Conservation (phyloP, 2,113 vertebrate species). For the Microcebus jonahi region DNA sequence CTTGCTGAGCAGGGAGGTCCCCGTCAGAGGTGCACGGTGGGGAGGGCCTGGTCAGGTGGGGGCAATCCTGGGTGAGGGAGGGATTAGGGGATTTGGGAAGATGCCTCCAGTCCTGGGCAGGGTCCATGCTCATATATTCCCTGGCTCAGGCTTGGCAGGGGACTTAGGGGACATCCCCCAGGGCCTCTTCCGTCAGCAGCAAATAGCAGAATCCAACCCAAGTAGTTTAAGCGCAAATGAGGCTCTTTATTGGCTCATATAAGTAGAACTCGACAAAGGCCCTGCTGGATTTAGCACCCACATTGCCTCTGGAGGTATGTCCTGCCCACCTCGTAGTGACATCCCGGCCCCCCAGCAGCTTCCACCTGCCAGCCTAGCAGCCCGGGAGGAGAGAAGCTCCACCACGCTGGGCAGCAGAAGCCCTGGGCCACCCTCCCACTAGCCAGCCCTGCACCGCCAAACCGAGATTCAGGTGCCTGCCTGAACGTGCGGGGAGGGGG, state of each 20-base stretch:
- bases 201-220: neutral
- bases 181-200: neutral
- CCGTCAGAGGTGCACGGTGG: too few species aligned
- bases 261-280: too few species aligned
- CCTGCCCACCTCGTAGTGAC: neutral
- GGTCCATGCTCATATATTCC: neutral
- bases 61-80: neutral
- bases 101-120: neutral
- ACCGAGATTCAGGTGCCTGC: too few species aligned
- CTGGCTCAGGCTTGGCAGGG: neutral
- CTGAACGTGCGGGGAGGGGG: rapidly evolving
- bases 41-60: too few species aligned
- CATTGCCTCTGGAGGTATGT: neutral
- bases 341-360: neutral
- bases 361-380: neutral
- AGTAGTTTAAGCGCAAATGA: neutral
- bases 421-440: neutral
- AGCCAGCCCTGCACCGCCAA: too few species aligned
- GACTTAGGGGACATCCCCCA: neutral
- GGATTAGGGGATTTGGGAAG: neutral
- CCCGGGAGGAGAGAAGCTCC: too few species aligned
- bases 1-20: neutral
- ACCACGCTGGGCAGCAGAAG: neutral
- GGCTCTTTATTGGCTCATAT: neutral
- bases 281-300: neutral